These are phyloP conservation scores for Actinia equina DNA, from an alignment of 64 coral and sea anemone species.

Conservation along the genomic window DNA sequence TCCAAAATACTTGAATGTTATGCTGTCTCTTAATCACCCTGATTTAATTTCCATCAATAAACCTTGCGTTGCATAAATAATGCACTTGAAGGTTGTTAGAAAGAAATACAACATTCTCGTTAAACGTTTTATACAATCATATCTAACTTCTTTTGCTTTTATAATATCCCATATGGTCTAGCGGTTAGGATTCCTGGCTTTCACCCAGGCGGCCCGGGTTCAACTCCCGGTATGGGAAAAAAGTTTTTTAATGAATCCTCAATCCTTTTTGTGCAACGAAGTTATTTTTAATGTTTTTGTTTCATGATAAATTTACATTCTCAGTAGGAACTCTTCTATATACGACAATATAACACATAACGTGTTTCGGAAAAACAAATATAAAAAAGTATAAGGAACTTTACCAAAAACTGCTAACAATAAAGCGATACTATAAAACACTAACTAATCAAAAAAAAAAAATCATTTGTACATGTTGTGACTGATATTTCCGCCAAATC, in stretches of 20 bases:
- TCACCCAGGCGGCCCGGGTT: constrained; percentile 66
- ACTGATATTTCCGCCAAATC: not conserved
- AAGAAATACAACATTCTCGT: too few relatives aligned
- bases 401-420: too few relatives aligned
- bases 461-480: not conserved
- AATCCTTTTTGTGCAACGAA: not conserved
- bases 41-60: too few relatives aligned
- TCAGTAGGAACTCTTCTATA: not conserved
- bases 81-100: not conserved
- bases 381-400: too few relatives aligned
- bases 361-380: too few relatives aligned
- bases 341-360: too few relatives aligned
- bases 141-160: not conserved
- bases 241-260: not conserved
- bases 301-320: not conserved
- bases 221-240: constrained; percentile 63
- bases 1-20: too few relatives aligned
- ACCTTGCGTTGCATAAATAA: not conserved
- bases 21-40: too few relatives aligned
- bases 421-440: not conserved
- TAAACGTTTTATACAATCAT: not conserved
- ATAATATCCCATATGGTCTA: constrained; percentile 48
- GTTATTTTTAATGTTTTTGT: too few relatives aligned
- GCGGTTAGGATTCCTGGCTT: constrained; percentile 73
- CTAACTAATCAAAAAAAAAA: not conserved